phyloP scores from a whole-genome alignment of 2,113 vertebrate species.

The Peromyscus maniculatus region DNA sequence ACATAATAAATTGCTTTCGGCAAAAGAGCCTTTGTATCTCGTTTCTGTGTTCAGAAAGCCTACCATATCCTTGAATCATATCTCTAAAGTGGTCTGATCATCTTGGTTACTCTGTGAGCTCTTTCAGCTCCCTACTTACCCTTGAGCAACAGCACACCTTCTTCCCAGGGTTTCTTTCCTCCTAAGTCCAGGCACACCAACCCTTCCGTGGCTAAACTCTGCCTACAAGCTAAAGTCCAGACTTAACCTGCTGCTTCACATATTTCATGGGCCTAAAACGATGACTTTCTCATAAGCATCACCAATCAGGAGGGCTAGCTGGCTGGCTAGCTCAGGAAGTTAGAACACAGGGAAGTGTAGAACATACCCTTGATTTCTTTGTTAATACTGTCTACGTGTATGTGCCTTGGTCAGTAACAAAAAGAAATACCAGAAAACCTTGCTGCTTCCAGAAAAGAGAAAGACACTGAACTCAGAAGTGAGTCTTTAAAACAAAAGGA shows the following conservation, averaged over 20 bases:
- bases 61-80: background rate
- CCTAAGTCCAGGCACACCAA: background rate
- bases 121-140: background rate
- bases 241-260: slow-evolving; percentile 23
- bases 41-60: background rate
- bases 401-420: background rate
- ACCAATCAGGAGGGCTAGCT: background rate
- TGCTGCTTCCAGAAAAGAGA: slow-evolving; percentile 1
- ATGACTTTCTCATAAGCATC: background rate
- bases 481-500: background rate
- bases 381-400: background rate
- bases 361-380: slow-evolving; percentile 21
- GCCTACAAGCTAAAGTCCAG: background rate
- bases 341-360: background rate
- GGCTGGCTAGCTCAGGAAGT: background rate
- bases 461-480: background rate
- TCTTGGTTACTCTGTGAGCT: background rate
- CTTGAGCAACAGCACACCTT: background rate
- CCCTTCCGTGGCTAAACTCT: slow-evolving; percentile 1
- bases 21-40: background rate
- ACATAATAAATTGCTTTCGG: background rate
- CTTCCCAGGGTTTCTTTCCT: slow-evolving; percentile 17
- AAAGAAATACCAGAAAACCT: background rate
- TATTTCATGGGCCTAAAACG: background rate
- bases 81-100: background rate